Percentiles rank a stretch among this genome's conserved stretches.
Evolutionary conservation across 1,140 invertebrate genomes (phyloP).

Genomic region (Brachystomella parvula): DNA sequence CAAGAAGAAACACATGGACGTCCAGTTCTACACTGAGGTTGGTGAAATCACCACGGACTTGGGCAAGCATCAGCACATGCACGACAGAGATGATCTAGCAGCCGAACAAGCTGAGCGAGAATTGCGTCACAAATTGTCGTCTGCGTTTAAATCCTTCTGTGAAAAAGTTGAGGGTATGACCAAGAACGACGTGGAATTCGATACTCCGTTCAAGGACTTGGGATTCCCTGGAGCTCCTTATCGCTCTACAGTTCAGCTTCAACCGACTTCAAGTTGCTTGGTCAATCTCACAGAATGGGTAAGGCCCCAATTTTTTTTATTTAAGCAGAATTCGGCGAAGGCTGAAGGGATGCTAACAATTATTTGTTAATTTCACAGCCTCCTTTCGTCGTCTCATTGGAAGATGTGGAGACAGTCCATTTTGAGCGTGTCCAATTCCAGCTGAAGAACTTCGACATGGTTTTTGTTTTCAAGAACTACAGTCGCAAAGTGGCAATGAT

Average conservation of each 20-base stretch:
- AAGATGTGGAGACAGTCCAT: slow-evolving; percentile 95
- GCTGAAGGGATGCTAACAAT: background rate
- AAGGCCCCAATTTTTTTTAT: slow-evolving; percentile 33
- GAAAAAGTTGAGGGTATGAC: slow-evolving; percentile 95
- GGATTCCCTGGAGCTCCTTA: slow-evolving; percentile 97
- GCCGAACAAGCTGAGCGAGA: slow-evolving; percentile 98
- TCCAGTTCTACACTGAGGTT: slow-evolving; percentile 99
- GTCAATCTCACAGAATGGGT: slow-evolving; percentile 97
- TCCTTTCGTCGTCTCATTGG: slow-evolving; percentile 94
- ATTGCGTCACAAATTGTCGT: slow-evolving; percentile 89
- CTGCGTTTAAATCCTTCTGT: slow-evolving; percentile 96
- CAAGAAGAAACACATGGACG: slow-evolving; percentile 98
- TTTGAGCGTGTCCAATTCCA: slow-evolving; percentile 99
- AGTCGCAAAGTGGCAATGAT: slow-evolving; percentile 88
- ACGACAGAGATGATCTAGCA: slow-evolving; percentile 95
- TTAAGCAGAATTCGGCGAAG: background rate
- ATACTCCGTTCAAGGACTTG: slow-evolving; percentile 93
- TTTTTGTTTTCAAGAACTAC: slow-evolving; percentile 99
- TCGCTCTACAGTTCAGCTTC: slow-evolving; percentile 88
- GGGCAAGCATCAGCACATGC: slow-evolving; percentile 99
- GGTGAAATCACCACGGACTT: slow-evolving; percentile 99
- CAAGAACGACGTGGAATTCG: slow-evolving; percentile 96
- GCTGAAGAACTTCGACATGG: slow-evolving; percentile 99
- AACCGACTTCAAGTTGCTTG: slow-evolving; percentile 92
- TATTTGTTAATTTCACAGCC: slow-evolving; percentile 54